These are phyloP conservation scores for Myodes glareolus DNA, from an alignment of 2,113 vertebrate species.

Conservation along the genomic window DNA sequence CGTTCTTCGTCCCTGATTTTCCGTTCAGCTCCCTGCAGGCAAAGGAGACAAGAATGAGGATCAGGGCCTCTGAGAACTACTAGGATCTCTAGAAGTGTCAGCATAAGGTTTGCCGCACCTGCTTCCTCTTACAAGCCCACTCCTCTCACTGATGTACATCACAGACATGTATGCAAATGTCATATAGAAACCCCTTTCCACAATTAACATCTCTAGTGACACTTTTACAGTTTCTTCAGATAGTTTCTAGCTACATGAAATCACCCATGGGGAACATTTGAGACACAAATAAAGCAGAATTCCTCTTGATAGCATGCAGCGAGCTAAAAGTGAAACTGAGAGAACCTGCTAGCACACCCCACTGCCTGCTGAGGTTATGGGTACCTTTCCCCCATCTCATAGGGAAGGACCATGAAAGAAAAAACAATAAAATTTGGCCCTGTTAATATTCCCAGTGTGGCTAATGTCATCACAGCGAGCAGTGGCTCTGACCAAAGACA, in stretches of 20 bases:
- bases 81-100: neutral
- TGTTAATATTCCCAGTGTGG: rapidly evolving
- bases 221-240: neutral
- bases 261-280: neutral
- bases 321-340: neutral
- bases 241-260: neutral
- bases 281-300: neutral
- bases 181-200: neutral
- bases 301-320: neutral
- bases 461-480: neutral
- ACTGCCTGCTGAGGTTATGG: neutral
- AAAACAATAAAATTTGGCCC: neutral
- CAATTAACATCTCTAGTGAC: neutral
- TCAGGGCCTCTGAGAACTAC: too few species aligned
- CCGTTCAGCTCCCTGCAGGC: constrained; percentile 93
- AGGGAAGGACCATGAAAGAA: neutral
- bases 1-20: constrained; percentile 99
- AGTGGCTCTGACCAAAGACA: neutral
- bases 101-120: rapidly evolving
- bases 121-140: neutral
- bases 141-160: neutral
- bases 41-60: constrained; percentile 30
- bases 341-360: neutral
- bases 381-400: too few species aligned
- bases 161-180: neutral